Evolutionary conservation across 2,113 vertebrate species (phyloP).

Genomic region (Pycnonotus jocosus): DNA sequence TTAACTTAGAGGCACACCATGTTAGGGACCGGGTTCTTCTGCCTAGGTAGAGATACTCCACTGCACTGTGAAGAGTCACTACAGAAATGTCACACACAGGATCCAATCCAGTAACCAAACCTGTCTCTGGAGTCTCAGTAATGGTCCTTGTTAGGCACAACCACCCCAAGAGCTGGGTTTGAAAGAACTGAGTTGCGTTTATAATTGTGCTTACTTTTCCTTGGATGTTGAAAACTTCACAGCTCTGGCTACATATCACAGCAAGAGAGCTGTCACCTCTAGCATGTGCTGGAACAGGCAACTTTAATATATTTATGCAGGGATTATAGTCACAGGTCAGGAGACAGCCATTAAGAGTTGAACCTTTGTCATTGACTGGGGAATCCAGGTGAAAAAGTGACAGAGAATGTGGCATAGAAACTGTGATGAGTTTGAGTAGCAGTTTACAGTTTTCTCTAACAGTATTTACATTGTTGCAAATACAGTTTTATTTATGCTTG

Average conservation of each 20-base stretch:
- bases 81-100: background rate
- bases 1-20: background rate
- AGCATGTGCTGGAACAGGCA: background rate
- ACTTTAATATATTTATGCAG: background rate
- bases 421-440: background rate
- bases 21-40: background rate
- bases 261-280: background rate
- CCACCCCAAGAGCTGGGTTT: background rate
- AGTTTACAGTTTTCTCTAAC: background rate
- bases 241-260: background rate
- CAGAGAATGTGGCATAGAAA: background rate
- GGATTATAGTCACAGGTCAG: background rate
- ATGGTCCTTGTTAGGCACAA: background rate
- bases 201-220: background rate
- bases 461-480: background rate
- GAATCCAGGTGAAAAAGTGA: background rate
- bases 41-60: background rate
- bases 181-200: background rate
- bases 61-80: background rate
- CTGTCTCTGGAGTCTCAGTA: background rate
- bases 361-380: background rate
- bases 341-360: background rate
- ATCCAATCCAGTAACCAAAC: background rate
- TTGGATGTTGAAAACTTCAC: background rate
- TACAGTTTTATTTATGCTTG: background rate